Evolutionary conservation across 30 jellyfish, hydroid and myxozoan genomes (phyloP).

Genomic region (Turritopsis dohrnii): DNA sequence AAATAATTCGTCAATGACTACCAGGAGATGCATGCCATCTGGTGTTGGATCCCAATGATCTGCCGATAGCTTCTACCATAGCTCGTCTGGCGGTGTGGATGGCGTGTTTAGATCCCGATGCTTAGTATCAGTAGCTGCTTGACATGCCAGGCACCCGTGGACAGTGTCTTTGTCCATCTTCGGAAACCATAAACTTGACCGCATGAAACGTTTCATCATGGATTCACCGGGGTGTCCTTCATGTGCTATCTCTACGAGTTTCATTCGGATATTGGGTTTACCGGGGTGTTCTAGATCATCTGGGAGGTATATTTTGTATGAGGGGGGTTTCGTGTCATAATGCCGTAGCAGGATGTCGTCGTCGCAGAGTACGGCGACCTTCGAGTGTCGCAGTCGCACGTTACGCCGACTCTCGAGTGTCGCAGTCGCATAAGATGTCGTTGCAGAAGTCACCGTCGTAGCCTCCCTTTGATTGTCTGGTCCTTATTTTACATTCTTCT

Average conservation of each 20-base stretch:
- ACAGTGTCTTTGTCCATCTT: slow-evolving; percentile 11
- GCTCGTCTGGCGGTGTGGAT: slow-evolving; percentile 21
- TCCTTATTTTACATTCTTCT: no score
- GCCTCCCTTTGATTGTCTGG: no score
- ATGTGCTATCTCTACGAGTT: slow-evolving; percentile 24
- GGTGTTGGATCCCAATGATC: slow-evolving; percentile 30
- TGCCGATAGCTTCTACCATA: slow-evolving; percentile 32
- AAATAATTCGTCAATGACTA: slow-evolving; percentile 10
- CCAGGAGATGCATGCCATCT: slow-evolving; percentile 32
- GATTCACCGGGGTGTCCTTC: slow-evolving; percentile 31
- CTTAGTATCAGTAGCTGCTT: slow-evolving; percentile 22
- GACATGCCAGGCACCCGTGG: slow-evolving; percentile 31
- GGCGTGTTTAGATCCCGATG: slow-evolving; percentile 31
- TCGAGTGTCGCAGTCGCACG: no score
- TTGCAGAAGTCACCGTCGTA: no score
- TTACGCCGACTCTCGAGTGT: no score
- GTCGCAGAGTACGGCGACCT: no score
- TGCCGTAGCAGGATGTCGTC: no score
- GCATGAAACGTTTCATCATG: slow-evolving; percentile 30
- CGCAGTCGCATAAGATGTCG: no score
- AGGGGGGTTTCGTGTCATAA: no score
- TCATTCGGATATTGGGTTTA: slow-evolving; percentile 20
- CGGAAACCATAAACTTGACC: slow-evolving; percentile 21
- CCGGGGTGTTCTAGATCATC: slow-evolving; percentile 1
- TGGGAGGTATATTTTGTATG: slow-evolving; percentile 12